Percentiles rank a stretch among this genome's conserved stretches.
Evolutionary conservation across 2,797 vertebrate genomes (phyloP).

Genomic region (Gambelia wislizenii): DNA sequence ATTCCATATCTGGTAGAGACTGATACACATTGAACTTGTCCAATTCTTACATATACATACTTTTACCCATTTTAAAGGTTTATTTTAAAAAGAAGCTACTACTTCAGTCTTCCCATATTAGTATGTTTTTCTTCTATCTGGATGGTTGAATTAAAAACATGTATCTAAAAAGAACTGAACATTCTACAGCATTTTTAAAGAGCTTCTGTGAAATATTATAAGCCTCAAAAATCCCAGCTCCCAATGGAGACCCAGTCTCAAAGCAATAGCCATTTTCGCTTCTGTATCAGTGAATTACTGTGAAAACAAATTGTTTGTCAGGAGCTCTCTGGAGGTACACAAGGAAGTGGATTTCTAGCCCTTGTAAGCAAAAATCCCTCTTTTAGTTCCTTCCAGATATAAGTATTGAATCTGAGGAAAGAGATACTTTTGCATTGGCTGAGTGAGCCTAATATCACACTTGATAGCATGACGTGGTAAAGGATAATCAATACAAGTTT

Average conservation of each 20-base stretch:
- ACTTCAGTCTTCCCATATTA: neutral
- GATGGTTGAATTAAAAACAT: neutral
- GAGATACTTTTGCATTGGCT: neutral
- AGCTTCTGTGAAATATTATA: neutral
- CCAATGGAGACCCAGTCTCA: neutral
- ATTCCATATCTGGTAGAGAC: neutral
- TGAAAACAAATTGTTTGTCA: neutral
- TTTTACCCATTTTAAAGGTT: conserved; percentile 5
- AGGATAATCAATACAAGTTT: neutral
- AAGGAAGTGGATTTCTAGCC: neutral
- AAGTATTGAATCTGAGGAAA: neutral
- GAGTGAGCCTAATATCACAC: neutral
- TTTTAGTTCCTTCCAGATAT: neutral
- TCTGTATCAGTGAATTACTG: neutral
- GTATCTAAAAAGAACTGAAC: neutral
- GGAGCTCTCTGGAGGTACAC: neutral
- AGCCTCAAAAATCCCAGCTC: neutral
- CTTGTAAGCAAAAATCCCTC: neutral
- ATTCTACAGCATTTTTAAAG: neutral
- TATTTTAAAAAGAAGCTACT: conserved; percentile 10
- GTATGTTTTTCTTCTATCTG: neutral
- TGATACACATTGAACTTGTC: neutral
- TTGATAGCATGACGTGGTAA: neutral
- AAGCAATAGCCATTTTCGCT: neutral
- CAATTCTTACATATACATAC: neutral